Conservation (phyloP, 2,888 invertebrate genomes). For the Athrips mouffetella region DNA sequence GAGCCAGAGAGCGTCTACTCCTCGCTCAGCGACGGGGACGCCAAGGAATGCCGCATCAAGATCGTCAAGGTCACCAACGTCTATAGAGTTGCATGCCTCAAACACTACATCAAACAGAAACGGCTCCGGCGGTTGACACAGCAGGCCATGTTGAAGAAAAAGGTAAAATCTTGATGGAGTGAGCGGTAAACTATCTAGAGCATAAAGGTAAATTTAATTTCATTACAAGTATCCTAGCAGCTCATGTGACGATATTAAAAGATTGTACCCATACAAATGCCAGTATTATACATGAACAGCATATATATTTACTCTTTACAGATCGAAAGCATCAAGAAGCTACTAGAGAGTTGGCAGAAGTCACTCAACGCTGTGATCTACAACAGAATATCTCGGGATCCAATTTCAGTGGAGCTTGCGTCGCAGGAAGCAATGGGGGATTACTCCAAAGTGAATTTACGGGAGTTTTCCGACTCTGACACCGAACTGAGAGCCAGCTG, state of each 20-base stretch:
- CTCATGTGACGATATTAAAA: too few relatives aligned
- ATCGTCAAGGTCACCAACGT: slow-evolving; percentile 68
- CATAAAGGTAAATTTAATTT: slow-evolving; percentile 14
- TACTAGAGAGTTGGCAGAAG: slow-evolving; percentile 65
- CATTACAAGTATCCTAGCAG: background rate
- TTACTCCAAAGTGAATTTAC: slow-evolving; percentile 45
- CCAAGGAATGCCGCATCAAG: slow-evolving; percentile 56
- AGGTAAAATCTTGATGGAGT: slow-evolving; percentile 38
- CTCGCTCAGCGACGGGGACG: slow-evolving; percentile 44
- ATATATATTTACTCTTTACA: slow-evolving; percentile 30
- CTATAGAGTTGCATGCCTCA: slow-evolving; percentile 64
- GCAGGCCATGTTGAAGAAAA: slow-evolving; percentile 58
- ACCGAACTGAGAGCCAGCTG: slow-evolving; percentile 44
- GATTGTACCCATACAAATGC: too few relatives aligned
- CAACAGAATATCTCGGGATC: slow-evolving; percentile 47
- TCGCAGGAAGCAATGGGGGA: slow-evolving; percentile 65
- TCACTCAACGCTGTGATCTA: slow-evolving; percentile 58
- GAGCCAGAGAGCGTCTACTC: slow-evolving; percentile 44
- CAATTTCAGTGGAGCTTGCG: slow-evolving; percentile 45
- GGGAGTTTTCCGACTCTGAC: slow-evolving; percentile 51
- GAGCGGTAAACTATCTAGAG: background rate
- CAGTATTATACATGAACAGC: too few relatives aligned
- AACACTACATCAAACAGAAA: slow-evolving; percentile 64
- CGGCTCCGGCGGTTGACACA: slow-evolving; percentile 52
- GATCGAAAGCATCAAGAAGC: slow-evolving; percentile 59